Base-by-base conservation (phyloP, 2,888 invertebrate genomes). In the Lamproptera curius region DNA sequence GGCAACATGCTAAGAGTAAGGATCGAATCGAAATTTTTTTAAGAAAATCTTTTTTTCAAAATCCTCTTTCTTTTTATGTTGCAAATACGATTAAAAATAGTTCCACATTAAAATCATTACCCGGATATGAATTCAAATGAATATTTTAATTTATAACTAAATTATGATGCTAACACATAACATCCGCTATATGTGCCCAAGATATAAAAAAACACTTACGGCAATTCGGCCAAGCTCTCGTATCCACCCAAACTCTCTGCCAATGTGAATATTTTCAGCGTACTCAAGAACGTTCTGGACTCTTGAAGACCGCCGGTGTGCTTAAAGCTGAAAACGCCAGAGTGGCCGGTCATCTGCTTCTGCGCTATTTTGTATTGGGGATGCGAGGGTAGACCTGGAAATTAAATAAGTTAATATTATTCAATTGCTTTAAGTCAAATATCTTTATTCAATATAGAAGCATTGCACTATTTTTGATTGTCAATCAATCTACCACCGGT, bases 211-310 rank as follows among this genome's bases (percentile, higher is more conserved):
- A 20, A 5, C 4, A 57, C 94, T 91, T 87, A 96, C 94, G 98
- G 98, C 57, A 98, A 89, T 87, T 98, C 97, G 2, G 97, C 96
- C 56, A 99, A 90, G 70, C 97, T 97, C 73, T 99, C 98, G 66
- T 94, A 97, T 46, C 98, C 98, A 40, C 99, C 99, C 51, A 99
- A 90, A 69, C 97, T 98, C 74, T 98, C 98, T 2, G 98, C 98
- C 42, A 97, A 78, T 0, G 90, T 92, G 75, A 98, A 97, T 16
- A 97, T 62, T 83, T 96, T 93, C 20, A 97, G 80, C 4, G 91
- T 75, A 58, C 91, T 90, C 15, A 97, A 82, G 67, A 98, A 95
- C 46, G 89, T 92, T 47, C 88, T 88, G 0, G 95, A 92, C 59
- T 95, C 91, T 46, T 91, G 84, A 31, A 94, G 65, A 2, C 90